Evolutionary conservation across 2,113 vertebrate species (phyloP).

Genomic region (Petrocephalus zakoni): DNA sequence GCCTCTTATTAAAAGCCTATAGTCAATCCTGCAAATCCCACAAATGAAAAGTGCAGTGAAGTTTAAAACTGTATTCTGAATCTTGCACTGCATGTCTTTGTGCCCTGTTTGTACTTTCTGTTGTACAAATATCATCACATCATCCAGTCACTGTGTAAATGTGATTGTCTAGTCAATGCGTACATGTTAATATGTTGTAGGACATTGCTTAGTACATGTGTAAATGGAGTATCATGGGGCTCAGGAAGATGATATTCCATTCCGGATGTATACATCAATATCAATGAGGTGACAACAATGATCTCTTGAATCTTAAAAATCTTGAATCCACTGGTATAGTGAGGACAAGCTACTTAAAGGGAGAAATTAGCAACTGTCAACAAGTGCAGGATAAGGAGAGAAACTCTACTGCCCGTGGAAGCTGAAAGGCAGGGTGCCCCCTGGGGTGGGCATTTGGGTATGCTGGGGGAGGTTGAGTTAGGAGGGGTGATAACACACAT

Average conservation of each 20-base stretch:
- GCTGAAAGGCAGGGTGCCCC: background rate
- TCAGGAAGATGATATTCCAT: background rate
- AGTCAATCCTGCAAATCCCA: background rate
- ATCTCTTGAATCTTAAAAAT: background rate
- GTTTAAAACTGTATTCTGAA: background rate
- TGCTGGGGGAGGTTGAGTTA: background rate
- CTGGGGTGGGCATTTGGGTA: background rate
- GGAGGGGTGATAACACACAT: background rate
- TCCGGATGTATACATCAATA: background rate
- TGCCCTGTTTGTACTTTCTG: background rate
- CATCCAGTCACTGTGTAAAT: background rate
- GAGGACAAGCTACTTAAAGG: background rate
- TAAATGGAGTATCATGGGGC: background rate
- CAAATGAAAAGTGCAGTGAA: background rate
- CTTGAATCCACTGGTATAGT: background rate
- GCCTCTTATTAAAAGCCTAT: background rate
- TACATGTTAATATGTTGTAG: background rate
- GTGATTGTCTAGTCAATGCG: background rate
- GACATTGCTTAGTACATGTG: background rate
- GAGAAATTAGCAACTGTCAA: background rate
- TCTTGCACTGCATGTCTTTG: background rate
- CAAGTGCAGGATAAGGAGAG: background rate
- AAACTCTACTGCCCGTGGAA: background rate
- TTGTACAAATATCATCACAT: background rate
- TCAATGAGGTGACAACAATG: background rate